Evolutionary conservation across 2,888 invertebrate species (phyloP).

Genomic region (Blastobasis lacticolella): DNA sequence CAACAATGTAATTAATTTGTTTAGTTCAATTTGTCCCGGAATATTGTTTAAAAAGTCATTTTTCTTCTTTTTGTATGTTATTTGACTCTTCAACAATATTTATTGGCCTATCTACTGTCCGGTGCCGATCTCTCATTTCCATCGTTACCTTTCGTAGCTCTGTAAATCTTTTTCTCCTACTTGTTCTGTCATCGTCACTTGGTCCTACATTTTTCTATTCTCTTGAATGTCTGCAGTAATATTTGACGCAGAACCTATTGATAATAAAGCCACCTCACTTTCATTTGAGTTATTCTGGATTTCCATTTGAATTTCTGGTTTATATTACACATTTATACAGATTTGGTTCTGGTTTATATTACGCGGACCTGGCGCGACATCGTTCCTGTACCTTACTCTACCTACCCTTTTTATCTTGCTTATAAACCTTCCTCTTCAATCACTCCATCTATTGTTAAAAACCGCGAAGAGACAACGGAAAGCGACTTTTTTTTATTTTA

Average conservation of each 20-base stretch:
- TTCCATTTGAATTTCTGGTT: constrained; percentile 54
- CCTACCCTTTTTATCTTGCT: too few species aligned
- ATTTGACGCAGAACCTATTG: constrained; percentile 34
- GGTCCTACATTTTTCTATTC: constrained; percentile 32
- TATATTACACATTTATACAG: constrained; percentile 52
- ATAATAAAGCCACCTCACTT: constrained; percentile 47
- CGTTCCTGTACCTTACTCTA: too few species aligned
- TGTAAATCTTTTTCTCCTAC: constrained; percentile 41
- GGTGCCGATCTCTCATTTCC: constrained; percentile 60
- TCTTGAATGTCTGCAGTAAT: constrained; percentile 20
- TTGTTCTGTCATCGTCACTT: constrained; percentile 41
- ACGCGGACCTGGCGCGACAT: too few species aligned
- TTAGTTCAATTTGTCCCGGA: constrained; percentile 45
- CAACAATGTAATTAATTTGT: constrained; percentile 17
- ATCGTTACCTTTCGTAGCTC: constrained; percentile 54
- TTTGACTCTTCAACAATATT: constrained; percentile 66
- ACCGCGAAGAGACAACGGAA: too few species aligned
- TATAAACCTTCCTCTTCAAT: too few species aligned
- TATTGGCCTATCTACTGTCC: constrained; percentile 55
- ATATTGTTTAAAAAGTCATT: constrained; percentile 52
- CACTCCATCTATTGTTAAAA: too few species aligned
- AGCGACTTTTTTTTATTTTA: too few species aligned
- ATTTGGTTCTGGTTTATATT: constrained; percentile 5
- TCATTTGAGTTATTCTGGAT: constrained; percentile 46
- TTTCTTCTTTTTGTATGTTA: constrained; percentile 57